Conservation (phyloP, 2,113 vertebrate species). For the Rhynchomys soricoides region DNA sequence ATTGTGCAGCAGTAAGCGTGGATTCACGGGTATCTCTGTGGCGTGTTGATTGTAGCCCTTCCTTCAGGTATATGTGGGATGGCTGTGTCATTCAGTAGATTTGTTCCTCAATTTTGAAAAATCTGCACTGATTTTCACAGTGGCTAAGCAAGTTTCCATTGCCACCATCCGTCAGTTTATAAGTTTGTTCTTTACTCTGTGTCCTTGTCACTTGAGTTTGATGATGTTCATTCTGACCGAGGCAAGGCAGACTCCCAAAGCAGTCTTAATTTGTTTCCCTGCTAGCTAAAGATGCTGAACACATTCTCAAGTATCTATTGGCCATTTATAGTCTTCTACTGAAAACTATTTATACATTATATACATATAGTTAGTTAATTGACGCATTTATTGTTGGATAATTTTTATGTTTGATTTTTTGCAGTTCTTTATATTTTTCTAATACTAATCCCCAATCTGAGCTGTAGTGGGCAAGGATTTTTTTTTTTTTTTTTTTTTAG, state of each 20-base stretch:
- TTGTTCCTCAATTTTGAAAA: neutral
- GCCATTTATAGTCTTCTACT: neutral
- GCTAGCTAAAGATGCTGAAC: neutral
- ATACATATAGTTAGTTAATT: neutral
- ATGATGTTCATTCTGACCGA: neutral
- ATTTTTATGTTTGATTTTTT: neutral
- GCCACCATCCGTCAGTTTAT: neutral
- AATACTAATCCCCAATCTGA: neutral
- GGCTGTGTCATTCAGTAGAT: neutral
- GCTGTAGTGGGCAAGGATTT: neutral
- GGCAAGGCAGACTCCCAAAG: neutral
- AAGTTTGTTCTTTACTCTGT: neutral
- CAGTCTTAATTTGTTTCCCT: neutral
- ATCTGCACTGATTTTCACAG: neutral
- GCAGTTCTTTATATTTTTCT: neutral
- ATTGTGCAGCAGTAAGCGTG: neutral
- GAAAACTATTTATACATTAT: neutral
- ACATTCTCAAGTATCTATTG: neutral
- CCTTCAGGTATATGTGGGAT: neutral
- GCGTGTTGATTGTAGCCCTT: neutral
- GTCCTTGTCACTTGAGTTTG: neutral
- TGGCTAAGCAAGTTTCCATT: neutral
- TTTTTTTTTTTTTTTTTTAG: neutral
- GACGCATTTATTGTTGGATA: neutral
- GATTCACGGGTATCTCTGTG: neutral